Conservation (phyloP, 2,888 invertebrate species). For the Drosophila nr. perissopoda region DNA sequence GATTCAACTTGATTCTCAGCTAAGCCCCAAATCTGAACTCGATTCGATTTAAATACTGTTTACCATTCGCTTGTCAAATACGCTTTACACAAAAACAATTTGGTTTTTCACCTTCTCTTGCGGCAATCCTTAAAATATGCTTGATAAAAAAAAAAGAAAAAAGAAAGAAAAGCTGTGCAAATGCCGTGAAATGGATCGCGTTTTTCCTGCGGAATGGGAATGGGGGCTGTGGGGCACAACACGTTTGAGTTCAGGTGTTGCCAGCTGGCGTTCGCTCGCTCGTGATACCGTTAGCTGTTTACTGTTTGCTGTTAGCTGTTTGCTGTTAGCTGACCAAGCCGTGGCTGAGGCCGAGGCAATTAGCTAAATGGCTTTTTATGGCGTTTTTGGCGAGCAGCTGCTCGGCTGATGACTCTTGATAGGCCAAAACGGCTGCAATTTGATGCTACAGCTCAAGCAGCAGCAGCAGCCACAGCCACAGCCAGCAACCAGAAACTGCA, state of each 20-base stretch:
- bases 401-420: conserved; percentile 65
- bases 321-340: conserved; percentile 27
- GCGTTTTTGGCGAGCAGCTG: conserved; percentile 40
- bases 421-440: conserved; percentile 54
- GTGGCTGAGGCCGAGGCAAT: conserved; percentile 51
- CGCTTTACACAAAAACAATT: conserved; percentile 23
- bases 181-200: conserved; percentile 59
- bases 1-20: not conserved
- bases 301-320: not conserved
- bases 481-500: conserved; percentile 18
- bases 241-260: conserved; percentile 48
- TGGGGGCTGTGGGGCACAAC: rapidly evolving
- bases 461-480: not conserved
- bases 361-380: conserved; percentile 76
- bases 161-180: conserved; percentile 26
- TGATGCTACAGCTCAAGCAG: conserved; percentile 41
- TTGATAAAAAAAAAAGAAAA: conserved; percentile 6
- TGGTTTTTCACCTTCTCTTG: conserved; percentile 22
- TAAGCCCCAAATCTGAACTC: not conserved
- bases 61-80: not conserved
- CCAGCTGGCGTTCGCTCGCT: conserved; percentile 24
- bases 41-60: not conserved
- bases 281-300: conserved; percentile 9
- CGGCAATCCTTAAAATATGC: conserved; percentile 54
- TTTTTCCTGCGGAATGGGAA: not conserved